Conservation (phyloP, 64 coral and sea anemone species). For the Stichodactyla helianthus region DNA sequence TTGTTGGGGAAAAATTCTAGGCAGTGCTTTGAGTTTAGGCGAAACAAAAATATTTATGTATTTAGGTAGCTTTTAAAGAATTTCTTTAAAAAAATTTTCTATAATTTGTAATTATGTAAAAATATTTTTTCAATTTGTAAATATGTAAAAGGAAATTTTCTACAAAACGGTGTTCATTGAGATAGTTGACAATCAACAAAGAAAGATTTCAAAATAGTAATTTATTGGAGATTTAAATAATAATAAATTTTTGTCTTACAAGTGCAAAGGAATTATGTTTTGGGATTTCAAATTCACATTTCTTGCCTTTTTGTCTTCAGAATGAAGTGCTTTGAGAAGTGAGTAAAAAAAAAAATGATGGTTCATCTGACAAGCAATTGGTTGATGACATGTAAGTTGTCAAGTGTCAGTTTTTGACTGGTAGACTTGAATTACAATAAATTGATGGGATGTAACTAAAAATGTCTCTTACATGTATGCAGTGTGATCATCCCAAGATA, state of each 20-base stretch:
- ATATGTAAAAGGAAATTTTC: background rate
- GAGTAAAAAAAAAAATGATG: background rate
- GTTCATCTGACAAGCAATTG: background rate
- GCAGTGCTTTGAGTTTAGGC: no score
- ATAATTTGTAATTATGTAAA: background rate
- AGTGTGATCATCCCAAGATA: background rate
- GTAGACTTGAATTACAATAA: background rate
- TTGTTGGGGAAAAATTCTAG: background rate
- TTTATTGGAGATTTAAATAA: no score
- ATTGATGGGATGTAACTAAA: background rate
- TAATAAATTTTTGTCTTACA: background rate
- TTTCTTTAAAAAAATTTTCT: background rate
- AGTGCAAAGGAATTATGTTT: background rate
- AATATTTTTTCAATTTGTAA: background rate
- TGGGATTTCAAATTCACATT: slow-evolving; percentile 1
- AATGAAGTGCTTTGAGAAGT: slow-evolving; percentile 7
- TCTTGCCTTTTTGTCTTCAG: slow-evolving; percentile 19
- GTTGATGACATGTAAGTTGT: slow-evolving; percentile 9
- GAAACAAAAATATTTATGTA: background rate
- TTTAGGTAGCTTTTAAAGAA: background rate
- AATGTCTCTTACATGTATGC: background rate
- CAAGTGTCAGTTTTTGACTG: background rate
- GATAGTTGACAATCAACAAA: background rate
- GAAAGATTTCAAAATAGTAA: no score
- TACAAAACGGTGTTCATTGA: background rate